Base-by-base conservation (phyloP, 64 coral and sea anemone species). In the Hydrozoanthus tunicans region DNA sequence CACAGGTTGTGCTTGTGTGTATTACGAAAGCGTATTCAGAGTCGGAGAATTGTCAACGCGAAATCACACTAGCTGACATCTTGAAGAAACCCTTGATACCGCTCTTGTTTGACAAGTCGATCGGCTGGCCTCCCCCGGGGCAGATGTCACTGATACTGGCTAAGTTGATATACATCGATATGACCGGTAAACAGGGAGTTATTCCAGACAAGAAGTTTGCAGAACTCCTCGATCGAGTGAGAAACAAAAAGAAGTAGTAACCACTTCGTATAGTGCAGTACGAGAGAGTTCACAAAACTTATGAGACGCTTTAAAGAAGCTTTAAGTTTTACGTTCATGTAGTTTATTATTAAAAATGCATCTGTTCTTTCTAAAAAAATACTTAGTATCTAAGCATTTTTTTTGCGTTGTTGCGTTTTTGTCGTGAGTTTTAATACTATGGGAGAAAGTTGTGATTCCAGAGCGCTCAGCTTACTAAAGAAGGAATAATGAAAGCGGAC, bases 11-110 rank as follows among this genome's bases (percentile, higher is more conserved):
- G 6, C 11, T 86, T 1, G n/a, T 52, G 8, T 86, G 83, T 25
- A 23, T 86, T 20, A 86, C 60, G 9, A 9, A 66, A 9, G 61
- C 26, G 12, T 86, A 86, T 58, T 66, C 53, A 9, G 23, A 7
- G 62, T 86, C 83, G 6, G 63, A 86, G n/a, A 68, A 70, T 10
- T 86, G 83, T 61, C 83, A 66, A 71, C 83, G 60, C 14, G 83
- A 86, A 86, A 17, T 72, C 26, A 86, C 62, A 0, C 6, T 86
- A 14, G 83, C 83, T 7, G n/a, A 69, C 52, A 23, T 55, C 9
- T 13, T 66, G 3, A 68, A 55, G 62, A 86, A 86, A 66, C 83
- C 64, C 1, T 43, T 86, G 1, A 56, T 86, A 9, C 83, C 83
- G 9, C 15, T 86, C 11, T 6, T 86, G 83, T 86, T 86, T 43